Base-by-base conservation (phyloP, 2,888 invertebrate species). In the Agapostemon virescens region DNA sequence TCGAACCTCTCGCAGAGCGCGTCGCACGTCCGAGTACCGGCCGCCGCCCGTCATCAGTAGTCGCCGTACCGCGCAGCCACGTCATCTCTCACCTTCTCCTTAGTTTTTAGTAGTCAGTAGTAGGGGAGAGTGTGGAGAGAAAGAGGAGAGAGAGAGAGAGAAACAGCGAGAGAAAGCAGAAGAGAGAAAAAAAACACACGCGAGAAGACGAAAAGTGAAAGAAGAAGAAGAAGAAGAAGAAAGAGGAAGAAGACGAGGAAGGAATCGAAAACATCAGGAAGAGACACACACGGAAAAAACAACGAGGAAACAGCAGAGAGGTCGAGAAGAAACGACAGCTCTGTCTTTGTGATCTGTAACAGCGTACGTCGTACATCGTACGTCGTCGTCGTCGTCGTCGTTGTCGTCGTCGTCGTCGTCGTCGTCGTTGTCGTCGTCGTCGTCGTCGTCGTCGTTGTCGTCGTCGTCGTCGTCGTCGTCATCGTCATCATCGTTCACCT, bases 1-100 rank as follows among this genome's bases (percentile, higher is more conserved):
- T 92, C 89, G 92, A 92, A 92, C 92, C 89, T 92, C 92, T 92
- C 90, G 91, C 91, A 91, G 92, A 92, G 92, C 92, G 92, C 92
- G 92, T 92, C 92, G 92, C 89, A 91, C 90, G 92, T 91, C 90
- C 90, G 90, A 92, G 92, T 90, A 91, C 90, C 90, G 92, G 92
- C 90, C 91, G 92, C 91, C 91, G 91, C 91, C 91, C 91, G 91
- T 91, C 91, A 91, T 91, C 91, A 92, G 91, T 90, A 92, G 92
- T 91, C 90, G 91, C 90, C 91, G 91, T 91, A 91, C 90, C 91
- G 91, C 91, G 91, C 90, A 90, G 89, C 90, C 90, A 91, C 91
- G 90, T 91, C 91, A 92, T 90, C 90, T 91, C 89, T 90, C 89
- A 91, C 91, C 91, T 89, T 90, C 87, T 86, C 90, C 90, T 91